A percentile compares a stretch with the other conserved stretches of the same genome.
phyloP scores from a whole-genome alignment of 2,113 vertebrate species.

The Pipra filicauda region DNA sequence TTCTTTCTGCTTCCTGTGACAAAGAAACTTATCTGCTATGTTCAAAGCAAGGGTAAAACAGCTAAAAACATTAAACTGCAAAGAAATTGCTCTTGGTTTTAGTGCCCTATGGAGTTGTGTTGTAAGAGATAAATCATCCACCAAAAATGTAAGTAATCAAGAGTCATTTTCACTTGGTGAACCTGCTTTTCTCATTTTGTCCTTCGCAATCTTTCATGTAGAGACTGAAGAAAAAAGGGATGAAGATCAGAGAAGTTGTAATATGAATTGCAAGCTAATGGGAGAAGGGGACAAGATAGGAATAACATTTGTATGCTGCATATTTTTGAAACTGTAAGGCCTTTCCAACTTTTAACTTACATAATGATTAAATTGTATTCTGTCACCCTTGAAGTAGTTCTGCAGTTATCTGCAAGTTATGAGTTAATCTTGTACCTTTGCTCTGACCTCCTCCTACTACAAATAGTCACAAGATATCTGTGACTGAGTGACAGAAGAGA shows the following conservation, averaged over 20 bases:
- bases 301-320: neutral
- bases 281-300: neutral
- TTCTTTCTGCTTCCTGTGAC: neutral
- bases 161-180: neutral
- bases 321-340: neutral
- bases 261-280: neutral
- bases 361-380: neutral
- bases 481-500: neutral
- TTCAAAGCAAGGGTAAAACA: conserved; percentile 21
- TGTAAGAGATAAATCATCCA: conserved; percentile 33
- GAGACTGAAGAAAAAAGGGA: neutral
- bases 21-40: neutral
- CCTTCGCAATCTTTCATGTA: neutral
- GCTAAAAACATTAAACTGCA: conserved; percentile 10
- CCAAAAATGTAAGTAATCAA: conserved; percentile 6
- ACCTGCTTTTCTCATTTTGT: neutral
- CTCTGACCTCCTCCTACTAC: neutral
- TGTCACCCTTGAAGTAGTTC: neutral
- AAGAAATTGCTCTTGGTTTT: neutral
- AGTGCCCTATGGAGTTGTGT: neutral
- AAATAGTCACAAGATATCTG: neutral
- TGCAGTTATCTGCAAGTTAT: neutral
- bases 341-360: neutral
- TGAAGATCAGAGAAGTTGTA: neutral
- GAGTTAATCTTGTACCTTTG: neutral